Base-by-base conservation (phyloP, 2,888 invertebrate genomes). In the Lasioglossum calceatum region DNA sequence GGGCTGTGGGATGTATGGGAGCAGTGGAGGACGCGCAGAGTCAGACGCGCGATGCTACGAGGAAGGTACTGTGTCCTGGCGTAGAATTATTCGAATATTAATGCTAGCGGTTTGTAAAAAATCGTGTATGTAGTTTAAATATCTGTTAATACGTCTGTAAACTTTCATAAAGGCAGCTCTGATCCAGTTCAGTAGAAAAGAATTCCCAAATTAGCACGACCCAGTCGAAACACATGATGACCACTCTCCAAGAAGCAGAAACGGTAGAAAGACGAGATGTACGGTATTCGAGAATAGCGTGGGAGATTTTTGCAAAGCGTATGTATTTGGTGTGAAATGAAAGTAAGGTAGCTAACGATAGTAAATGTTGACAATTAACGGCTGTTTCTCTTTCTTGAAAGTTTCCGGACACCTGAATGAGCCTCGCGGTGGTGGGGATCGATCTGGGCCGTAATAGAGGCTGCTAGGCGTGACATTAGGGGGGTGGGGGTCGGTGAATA, bases 301-400 rank as follows among this genome's bases (percentile, higher is more conserved):
- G 54, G n/a, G 54, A 54, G n/a, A 54, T 54, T 54, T 54, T 54
- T n/a, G 23, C 54, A 23, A 54, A 23, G 54, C 1, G 54, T 54
- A 54, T 10, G 10, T 10, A 54, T 54, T 54, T n/a, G n/a, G 23
- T 8, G 23, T 54, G 23, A 54, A n/a, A n/a, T 54, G 54, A 54
- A 54, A 54, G 54, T 54, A n/a, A 54, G 10, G 54, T 54, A 10
- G 54, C 54, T 54, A 54, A 54, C 54, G 54, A 54, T 54, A 54
- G 54, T 54, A 54, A 54, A 54, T 2, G 54, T 54, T 54, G 54
- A 54, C 54, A 54, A 54, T 54, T 54, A 54, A n/a, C 23, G 10
- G n/a, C n/a, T 54, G 54, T 54, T 54, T 54, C 54, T 54, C n/a
- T n/a, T 54, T 54, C 54, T 54, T 54, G 54, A 54, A 54, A 54